Conservation (phyloP, 2,888 invertebrate genomes). For the Iphiclides podalirius region DNA sequence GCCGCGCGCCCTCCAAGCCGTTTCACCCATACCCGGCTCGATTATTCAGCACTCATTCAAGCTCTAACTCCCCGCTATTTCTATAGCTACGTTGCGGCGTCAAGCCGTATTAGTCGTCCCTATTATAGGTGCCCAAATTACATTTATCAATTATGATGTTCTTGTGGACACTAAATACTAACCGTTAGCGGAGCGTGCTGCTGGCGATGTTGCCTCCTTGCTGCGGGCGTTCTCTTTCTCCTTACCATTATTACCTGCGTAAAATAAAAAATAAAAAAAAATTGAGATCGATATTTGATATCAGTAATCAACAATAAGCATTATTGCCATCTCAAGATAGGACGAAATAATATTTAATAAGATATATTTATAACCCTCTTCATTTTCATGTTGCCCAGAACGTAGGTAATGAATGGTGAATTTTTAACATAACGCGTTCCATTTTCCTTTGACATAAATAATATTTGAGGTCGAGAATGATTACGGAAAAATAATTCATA, state of each 20-base stretch:
- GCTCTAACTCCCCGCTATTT: constrained; percentile 50
- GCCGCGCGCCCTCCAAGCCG: constrained; percentile 33
- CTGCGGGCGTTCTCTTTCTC: constrained; percentile 82
- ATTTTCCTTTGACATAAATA: no score
- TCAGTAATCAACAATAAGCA: no score
- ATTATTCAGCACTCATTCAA: constrained; percentile 71
- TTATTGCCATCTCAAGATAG: no score
- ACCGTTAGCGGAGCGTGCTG: constrained; percentile 84
- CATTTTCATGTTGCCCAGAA: no score
- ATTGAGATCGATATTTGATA: neutral
- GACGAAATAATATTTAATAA: no score
- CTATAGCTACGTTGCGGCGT: constrained; percentile 46
- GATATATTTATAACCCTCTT: no score
- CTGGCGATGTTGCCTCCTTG: constrained; percentile 86
- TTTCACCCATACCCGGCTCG: constrained; percentile 42
- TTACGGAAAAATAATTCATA: no score
- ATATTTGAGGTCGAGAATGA: no score
- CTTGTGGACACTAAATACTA: no score
- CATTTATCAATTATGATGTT: constrained; percentile 13
- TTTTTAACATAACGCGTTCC: no score
- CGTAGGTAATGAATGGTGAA: no score
- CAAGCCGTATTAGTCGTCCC: neutral
- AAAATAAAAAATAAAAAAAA: neutral
- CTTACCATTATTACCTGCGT: constrained; percentile 87
- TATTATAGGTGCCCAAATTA: no score